phyloP scores from a whole-genome alignment of 35 echinoderm and acorn worm species.

The Diadema setosum region DNA sequence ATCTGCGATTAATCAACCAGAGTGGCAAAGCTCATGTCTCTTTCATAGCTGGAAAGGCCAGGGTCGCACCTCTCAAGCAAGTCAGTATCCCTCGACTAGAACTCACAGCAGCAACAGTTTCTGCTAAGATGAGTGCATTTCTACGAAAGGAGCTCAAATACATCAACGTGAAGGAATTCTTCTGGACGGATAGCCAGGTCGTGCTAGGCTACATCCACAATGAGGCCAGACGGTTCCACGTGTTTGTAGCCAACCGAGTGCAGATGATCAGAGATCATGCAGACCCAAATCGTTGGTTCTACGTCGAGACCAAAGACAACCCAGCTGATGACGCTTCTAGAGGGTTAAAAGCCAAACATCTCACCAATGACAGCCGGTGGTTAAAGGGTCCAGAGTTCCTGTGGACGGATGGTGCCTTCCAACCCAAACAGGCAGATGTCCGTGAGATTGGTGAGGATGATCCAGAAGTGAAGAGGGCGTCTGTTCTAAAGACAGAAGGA shows the following conservation, averaged over 20 bases:
- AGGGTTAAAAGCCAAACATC: conserved; percentile 24
- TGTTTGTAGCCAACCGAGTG: neutral
- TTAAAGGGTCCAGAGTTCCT: conserved; percentile 41
- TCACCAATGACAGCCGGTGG: conserved; percentile 5
- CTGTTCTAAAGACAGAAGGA: neutral
- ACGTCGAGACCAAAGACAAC: conserved; percentile 20
- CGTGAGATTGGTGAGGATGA: neutral
- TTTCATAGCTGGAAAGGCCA: conserved; percentile 48
- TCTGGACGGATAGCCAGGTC: conserved; percentile 47
- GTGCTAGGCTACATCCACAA: conserved; percentile 15
- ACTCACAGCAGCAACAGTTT: conserved; percentile 25
- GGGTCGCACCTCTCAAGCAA: conserved; percentile 48
- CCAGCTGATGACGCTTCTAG: conserved; percentile 63
- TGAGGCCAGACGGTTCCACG: neutral
- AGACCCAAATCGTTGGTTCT: conserved; percentile 35
- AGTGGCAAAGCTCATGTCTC: neutral
- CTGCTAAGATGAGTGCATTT: conserved; percentile 18
- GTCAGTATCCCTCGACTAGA: conserved; percentile 66
- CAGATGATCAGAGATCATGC: conserved; percentile 33
- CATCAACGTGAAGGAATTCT: neutral
- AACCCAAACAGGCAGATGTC: neutral
- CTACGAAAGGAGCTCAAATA: neutral
- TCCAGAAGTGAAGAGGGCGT: neutral
- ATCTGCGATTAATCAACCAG: conserved; percentile 38
- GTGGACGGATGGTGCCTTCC: neutral